Evolutionary conservation across 2,888 invertebrate genomes (phyloP).

Genomic region (Andrena hattorfiana): DNA sequence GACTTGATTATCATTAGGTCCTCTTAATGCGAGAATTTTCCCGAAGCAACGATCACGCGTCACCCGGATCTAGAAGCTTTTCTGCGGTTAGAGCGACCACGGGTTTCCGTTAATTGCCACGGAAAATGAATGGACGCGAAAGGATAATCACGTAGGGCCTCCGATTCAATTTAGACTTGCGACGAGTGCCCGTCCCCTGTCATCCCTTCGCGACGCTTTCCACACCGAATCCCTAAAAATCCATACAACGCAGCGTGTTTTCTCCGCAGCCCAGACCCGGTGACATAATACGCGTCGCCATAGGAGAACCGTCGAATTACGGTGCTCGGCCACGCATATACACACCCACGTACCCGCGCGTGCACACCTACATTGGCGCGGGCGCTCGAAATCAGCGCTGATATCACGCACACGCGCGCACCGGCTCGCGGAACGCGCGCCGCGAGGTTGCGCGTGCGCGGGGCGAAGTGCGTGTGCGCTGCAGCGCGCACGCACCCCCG

Average conservation of each 20-base stretch:
- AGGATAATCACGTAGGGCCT: neutral
- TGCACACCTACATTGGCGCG: slow-evolving; percentile 8
- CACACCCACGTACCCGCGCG: slow-evolving; percentile 24
- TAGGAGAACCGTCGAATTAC: slow-evolving; percentile 68
- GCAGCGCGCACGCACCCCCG: slow-evolving; percentile 56
- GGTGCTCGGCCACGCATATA: slow-evolving; percentile 29
- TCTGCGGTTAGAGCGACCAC: neutral
- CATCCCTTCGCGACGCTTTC: slow-evolving; percentile 6
- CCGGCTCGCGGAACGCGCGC: slow-evolving; percentile 17
- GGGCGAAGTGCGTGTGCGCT: slow-evolving; percentile 46
- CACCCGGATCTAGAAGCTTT: neutral
- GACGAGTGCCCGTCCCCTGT: neutral
- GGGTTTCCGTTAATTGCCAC: neutral
- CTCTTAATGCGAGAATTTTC: neutral
- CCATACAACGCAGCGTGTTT: slow-evolving; percentile 53
- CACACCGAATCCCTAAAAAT: slow-evolving; percentile 40
- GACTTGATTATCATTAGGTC: neutral
- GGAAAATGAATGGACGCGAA: neutral
- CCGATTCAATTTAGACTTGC: neutral
- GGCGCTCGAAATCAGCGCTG: slow-evolving; percentile 32
- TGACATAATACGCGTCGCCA: slow-evolving; percentile 70
- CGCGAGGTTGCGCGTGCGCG: slow-evolving; percentile 40
- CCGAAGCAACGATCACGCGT: neutral
- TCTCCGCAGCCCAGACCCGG: slow-evolving; percentile 52
- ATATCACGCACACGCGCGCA: slow-evolving; percentile 31